These are phyloP conservation scores for Phenganax stokvisi DNA, from an alignment of 92 coral and sea anemone species.

Conservation along the genomic window DNA sequence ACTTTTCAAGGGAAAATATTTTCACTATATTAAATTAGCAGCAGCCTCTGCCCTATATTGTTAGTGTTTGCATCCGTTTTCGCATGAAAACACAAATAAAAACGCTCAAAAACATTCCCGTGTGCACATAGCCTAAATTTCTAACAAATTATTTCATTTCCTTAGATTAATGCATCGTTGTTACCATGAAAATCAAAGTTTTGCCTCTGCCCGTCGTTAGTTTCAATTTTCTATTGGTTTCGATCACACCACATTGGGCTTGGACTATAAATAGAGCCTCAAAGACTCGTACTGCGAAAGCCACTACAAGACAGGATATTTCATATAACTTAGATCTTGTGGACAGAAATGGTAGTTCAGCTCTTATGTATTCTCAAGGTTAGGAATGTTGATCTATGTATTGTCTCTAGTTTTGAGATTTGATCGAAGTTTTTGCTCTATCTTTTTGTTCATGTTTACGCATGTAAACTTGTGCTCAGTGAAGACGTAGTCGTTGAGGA, in stretches of 20 bases:
- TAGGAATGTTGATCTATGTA: neutral
- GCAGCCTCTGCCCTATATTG: no score
- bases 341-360: conserved; percentile 20
- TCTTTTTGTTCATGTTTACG: no score
- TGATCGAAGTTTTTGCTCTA: neutral
- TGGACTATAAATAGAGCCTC: neutral
- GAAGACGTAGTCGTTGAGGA: no score
- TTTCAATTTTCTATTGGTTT: neutral
- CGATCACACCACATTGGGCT: neutral
- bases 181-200: neutral
- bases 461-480: no score
- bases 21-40: no score
- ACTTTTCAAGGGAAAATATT: no score
- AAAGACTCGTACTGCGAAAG: neutral
- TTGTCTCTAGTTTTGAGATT: neutral
- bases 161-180: neutral
- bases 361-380: conserved; percentile 37
- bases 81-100: no score
- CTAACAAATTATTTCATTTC: neutral
- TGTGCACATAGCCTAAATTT: no score
- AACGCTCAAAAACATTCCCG: no score
- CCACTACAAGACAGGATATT: neutral
- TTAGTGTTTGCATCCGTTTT: no score
- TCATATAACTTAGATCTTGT: conserved; percentile 24
- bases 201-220: neutral